phyloP scores from a whole-genome alignment of 1,140 invertebrate genomes.

The Holcopasites calliopsidis region DNA sequence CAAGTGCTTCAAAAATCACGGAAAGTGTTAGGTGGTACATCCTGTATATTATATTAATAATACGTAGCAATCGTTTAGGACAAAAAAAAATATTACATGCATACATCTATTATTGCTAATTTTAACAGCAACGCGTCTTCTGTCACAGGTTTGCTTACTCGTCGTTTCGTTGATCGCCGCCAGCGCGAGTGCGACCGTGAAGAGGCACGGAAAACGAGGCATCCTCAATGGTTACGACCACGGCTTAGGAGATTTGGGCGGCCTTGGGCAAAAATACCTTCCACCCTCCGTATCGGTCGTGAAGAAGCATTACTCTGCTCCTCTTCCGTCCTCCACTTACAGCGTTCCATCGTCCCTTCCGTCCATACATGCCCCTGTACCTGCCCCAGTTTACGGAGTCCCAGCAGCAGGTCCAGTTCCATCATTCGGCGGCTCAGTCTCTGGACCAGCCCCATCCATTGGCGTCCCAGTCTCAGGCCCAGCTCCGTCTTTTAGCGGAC shows the following conservation, averaged over 20 bases:
- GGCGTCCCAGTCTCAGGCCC: not conserved
- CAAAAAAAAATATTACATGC: no score
- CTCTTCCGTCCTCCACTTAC: no score
- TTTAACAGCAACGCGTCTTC: not conserved
- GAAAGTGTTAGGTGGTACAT: no score
- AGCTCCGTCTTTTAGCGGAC: not conserved
- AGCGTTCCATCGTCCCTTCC: no score
- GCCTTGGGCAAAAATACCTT: not conserved
- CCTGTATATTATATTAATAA: no score
- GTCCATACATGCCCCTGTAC: no score
- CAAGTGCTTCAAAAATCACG: no score
- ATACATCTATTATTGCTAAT: no score
- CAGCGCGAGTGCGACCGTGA: conserved; percentile 37
- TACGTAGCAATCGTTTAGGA: no score
- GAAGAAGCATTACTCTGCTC: not conserved
- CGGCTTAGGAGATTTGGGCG: not conserved
- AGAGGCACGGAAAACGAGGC: conserved; percentile 59
- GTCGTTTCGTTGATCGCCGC: conserved; percentile 26
- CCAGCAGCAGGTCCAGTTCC: no score
- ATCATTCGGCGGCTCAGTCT: no score
- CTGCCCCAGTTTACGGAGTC: not conserved
- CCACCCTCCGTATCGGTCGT: not conserved
- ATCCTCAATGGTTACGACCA: conserved; percentile 25
- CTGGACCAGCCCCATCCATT: not conserved
- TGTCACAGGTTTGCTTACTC: conserved; percentile 38